phyloP scores from a whole-genome alignment of 2,888 invertebrate genomes.

The Microplitis manilae region DNA sequence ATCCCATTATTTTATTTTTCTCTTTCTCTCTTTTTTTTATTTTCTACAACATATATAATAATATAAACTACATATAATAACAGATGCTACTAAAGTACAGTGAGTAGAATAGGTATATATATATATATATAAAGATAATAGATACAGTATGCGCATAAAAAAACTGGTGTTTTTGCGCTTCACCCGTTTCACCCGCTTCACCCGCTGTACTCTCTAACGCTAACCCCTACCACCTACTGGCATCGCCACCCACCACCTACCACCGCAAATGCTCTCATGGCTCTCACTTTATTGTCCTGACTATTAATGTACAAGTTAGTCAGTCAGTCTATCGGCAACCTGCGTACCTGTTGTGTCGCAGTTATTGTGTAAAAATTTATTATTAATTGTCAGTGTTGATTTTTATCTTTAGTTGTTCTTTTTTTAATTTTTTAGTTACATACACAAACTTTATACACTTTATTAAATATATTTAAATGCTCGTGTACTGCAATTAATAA shows the following conservation, averaged over 20 bases:
- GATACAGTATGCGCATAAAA: slow-evolving; percentile 26
- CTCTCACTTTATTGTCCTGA: not conserved
- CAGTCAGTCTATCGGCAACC: slow-evolving; percentile 72
- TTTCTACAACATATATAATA: not conserved
- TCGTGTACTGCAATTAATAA: not conserved
- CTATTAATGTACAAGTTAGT: slow-evolving; percentile 44
- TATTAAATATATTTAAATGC: slow-evolving; percentile 18
- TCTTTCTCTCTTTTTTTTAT: not conserved
- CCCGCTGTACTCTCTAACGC: too few relatives aligned
- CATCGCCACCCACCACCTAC: not conserved
- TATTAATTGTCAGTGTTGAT: slow-evolving; percentile 63
- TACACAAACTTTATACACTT: slow-evolving; percentile 29
- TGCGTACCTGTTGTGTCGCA: slow-evolving; percentile 70
- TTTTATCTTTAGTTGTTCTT: slow-evolving; percentile 49
- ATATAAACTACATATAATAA: not conserved
- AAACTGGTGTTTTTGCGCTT: slow-evolving; percentile 23
- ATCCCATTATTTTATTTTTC: slow-evolving; percentile 16
- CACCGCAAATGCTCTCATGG: slow-evolving; percentile 20
- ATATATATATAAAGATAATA: not conserved
- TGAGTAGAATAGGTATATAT: not conserved
- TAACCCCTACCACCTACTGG: not conserved
- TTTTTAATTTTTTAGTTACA: slow-evolving; percentile 40
- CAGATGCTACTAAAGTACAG: not conserved
- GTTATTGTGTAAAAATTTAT: slow-evolving; percentile 68
- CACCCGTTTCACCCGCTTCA: not conserved